These are phyloP conservation scores for Osedax fenrisi DNA, from an alignment of 2,888 invertebrate genomes.

Conservation along the genomic window DNA sequence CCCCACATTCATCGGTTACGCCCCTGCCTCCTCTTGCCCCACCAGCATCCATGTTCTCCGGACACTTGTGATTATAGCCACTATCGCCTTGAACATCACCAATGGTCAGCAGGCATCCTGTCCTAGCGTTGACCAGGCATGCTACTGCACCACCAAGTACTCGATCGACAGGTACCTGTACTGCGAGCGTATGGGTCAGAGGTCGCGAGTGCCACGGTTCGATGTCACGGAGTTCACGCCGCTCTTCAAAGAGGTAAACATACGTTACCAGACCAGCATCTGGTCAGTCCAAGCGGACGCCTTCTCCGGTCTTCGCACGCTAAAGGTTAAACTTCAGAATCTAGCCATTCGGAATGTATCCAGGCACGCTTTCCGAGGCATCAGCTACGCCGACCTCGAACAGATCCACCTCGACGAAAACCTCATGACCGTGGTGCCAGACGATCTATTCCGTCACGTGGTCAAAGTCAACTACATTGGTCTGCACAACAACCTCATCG, in stretches of 20 bases:
- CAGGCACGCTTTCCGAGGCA: slow-evolving; percentile 17
- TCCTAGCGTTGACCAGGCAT: slow-evolving; percentile 14
- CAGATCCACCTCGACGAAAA: slow-evolving; percentile 27
- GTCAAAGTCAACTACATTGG: slow-evolving; percentile 2
- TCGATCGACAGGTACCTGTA: slow-evolving; percentile 26
- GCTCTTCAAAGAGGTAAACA: slow-evolving; percentile 25
- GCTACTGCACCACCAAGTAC: slow-evolving; percentile 29
- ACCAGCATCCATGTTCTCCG: too few species aligned
- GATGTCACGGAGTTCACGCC: slow-evolving; percentile 3
- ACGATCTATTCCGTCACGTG: neutral
- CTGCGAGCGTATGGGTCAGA: slow-evolving; percentile 28
- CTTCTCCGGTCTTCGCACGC: slow-evolving; percentile 25
- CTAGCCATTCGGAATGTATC: slow-evolving; percentile 15
- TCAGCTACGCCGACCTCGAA: neutral
- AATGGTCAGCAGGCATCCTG: neutral
- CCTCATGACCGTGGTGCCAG: neutral
- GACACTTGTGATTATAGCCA: too few species aligned
- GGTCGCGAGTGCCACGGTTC: slow-evolving; percentile 23
- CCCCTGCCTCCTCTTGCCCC: too few species aligned
- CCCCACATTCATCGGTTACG: too few species aligned
- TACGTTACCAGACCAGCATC: slow-evolving; percentile 20
- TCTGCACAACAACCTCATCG: slow-evolving; percentile 16
- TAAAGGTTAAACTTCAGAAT: slow-evolving; percentile 21
- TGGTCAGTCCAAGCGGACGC: slow-evolving; percentile 20
- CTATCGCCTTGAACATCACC: neutral